These are phyloP conservation scores for Cirrhinus mrigala DNA, from an alignment of 2,797 vertebrate genomes.

Conservation along the genomic window DNA sequence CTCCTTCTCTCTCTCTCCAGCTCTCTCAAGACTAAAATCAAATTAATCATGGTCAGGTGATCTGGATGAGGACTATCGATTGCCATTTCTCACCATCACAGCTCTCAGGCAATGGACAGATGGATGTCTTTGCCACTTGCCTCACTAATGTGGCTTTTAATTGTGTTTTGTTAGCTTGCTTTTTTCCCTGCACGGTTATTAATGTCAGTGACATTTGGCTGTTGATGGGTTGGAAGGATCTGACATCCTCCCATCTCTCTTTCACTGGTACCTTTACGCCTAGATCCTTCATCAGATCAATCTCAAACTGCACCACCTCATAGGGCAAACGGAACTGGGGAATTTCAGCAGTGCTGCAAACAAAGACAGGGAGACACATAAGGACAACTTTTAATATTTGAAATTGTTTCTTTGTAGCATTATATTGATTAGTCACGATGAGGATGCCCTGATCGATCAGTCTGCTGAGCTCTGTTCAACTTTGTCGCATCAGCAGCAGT, in stretches of 20 bases:
- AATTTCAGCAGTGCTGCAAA: constrained; percentile 80
- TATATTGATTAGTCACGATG: constrained; percentile 56
- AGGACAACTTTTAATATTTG: constrained; percentile 73
- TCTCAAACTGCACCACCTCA: constrained; percentile 84
- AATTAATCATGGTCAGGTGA: constrained; percentile 59
- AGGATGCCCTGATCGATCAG: background rate
- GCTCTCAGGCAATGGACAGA: constrained; percentile 50
- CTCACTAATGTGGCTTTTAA: constrained; percentile 59
- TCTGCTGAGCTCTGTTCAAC: background rate
- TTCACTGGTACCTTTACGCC: constrained; percentile 82
- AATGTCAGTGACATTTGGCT: constrained; percentile 62
- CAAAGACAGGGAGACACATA: constrained; percentile 1
- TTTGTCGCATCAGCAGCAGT: background rate
- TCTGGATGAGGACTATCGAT: constrained; percentile 58
- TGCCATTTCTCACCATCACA: constrained; percentile 54
- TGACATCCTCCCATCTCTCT: constrained; percentile 40
- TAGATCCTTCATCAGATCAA: constrained; percentile 84
- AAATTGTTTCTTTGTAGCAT: background rate
- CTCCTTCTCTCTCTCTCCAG: background rate
- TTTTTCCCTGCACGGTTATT: constrained; percentile 50
- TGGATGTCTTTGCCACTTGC: constrained; percentile 50
- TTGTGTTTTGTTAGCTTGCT: constrained; percentile 59
- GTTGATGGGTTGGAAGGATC: constrained; percentile 48
- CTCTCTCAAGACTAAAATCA: constrained; percentile 46
- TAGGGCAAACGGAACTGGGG: constrained; percentile 84